These are phyloP conservation scores for Drosophila koepferae DNA, from an alignment of 2,888 invertebrate species.

Conservation along the genomic window DNA sequence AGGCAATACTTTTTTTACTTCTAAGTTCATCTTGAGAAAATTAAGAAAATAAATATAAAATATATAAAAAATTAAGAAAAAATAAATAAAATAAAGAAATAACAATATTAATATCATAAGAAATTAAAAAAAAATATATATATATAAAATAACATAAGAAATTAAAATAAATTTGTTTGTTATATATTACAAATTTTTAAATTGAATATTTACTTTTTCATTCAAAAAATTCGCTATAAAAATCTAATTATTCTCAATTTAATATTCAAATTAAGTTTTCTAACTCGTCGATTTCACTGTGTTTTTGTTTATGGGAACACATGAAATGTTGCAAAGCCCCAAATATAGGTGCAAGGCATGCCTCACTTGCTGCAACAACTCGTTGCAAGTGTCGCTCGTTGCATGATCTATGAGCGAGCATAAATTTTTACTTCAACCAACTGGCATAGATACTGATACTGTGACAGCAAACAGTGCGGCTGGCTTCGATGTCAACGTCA, in stretches of 20 bases:
- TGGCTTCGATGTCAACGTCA: conserved; percentile 51
- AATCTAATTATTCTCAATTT: not conserved
- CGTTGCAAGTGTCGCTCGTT: conserved; percentile 54
- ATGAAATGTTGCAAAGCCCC: conserved; percentile 3
- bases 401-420: conserved; percentile 68
- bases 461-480: conserved; percentile 15
- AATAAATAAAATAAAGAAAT: too few species aligned
- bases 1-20: not conserved
- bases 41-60: too few species aligned
- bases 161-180: too few species aligned
- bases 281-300: not conserved
- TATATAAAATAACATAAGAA: too few species aligned
- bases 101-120: too few species aligned
- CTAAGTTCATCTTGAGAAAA: too few species aligned
- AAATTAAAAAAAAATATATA: too few species aligned
- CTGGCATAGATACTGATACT: conserved; percentile 32
- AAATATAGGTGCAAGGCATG: conserved; percentile 16
- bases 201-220: too few species aligned
- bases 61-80: too few species aligned
- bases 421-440: conserved; percentile 65
- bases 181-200: too few species aligned
- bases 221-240: not conserved
- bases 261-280: not conserved
- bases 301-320: conserved; percentile 28
- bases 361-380: conserved; percentile 35